Evolutionary conservation across 2,797 vertebrate species (phyloP).

Genomic region (Chrysocyon brachyurus): DNA sequence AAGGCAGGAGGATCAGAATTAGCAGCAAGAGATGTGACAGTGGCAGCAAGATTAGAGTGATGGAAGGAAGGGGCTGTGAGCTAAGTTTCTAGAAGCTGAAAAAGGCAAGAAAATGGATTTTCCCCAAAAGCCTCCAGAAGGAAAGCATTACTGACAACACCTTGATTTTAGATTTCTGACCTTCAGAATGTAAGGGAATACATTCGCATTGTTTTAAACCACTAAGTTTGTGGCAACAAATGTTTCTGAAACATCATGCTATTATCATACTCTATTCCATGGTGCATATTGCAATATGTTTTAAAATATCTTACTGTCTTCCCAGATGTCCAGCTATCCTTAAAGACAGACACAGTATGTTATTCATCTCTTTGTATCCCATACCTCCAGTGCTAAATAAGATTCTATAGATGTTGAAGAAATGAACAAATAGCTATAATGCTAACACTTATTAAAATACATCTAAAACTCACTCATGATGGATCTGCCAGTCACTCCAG

Average conservation of each 20-base stretch:
- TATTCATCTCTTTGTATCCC: neutral
- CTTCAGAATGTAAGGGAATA: neutral
- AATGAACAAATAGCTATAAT: neutral
- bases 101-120: neutral
- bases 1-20: neutral
- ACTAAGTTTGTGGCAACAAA: neutral
- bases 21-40: neutral
- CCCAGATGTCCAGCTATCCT: neutral
- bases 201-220: neutral
- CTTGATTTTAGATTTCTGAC: neutral
- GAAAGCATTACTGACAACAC: neutral
- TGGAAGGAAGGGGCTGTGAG: neutral
- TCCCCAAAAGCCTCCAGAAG: neutral
- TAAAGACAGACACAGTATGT: neutral
- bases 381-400: neutral
- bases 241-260: neutral
- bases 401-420: neutral
- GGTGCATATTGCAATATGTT: neutral
- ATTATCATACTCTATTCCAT: neutral
- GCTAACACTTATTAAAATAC: neutral
- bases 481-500: neutral
- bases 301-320: constrained; percentile 17
- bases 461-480: neutral
- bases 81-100: neutral
- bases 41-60: neutral